Conservation (phyloP, 2,113 vertebrate genomes). For the Scytalopus superciliaris region DNA sequence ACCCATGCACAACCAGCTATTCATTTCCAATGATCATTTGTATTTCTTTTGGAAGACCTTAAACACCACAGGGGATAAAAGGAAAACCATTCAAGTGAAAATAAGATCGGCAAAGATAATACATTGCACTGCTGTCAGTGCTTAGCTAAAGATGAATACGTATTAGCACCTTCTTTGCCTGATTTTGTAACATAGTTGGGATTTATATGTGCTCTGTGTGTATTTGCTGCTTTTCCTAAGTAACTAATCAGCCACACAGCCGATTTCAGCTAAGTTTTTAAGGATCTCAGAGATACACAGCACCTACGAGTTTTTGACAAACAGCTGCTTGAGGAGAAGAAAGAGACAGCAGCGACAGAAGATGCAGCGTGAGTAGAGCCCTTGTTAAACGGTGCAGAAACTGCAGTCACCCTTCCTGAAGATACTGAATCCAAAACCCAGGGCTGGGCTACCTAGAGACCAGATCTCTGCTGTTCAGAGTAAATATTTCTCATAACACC, state of each 20-base stretch:
- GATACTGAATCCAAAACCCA: not conserved
- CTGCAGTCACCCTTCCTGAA: not conserved
- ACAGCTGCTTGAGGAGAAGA: not conserved
- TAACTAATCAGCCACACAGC: not conserved
- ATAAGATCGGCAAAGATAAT: conserved; percentile 32
- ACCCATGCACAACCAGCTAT: conserved; percentile 52
- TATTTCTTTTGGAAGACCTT: conserved; percentile 65
- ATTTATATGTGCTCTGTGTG: not conserved
- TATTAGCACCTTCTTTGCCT: not conserved
- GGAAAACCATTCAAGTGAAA: conserved; percentile 57
- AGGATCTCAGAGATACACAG: not conserved
- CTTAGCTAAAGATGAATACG: conserved; percentile 25
- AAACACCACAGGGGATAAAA: conserved; percentile 32
- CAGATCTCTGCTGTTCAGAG: not conserved
- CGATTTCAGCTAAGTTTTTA: not conserved
- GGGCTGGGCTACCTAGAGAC: not conserved
- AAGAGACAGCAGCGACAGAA: not conserved
- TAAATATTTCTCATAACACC: not conserved
- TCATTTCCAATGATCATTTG: conserved; percentile 65
- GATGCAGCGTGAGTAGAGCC: not conserved
- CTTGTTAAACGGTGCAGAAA: not conserved
- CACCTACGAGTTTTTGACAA: not conserved
- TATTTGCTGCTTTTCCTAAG: not conserved
- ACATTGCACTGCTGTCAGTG: conserved; percentile 1
- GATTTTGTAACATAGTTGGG: not conserved